Conservation (phyloP, 2,113 vertebrate genomes). For the Corydoras maculifer region DNA sequence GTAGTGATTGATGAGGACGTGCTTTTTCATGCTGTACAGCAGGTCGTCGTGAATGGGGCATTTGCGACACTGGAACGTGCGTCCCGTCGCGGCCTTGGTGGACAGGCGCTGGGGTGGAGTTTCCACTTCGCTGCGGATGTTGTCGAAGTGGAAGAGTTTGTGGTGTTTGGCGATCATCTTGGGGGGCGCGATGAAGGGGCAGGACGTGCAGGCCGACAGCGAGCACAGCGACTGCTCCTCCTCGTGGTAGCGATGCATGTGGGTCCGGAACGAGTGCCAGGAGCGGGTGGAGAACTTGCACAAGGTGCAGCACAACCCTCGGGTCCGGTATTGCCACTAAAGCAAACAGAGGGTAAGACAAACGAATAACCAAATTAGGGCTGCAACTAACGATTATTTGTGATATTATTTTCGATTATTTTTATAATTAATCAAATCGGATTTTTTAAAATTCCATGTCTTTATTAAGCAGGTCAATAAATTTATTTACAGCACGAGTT, state of each 20-base stretch:
- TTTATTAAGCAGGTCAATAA: too few relatives aligned
- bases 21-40: slow-evolving; percentile 64
- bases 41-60: slow-evolving; percentile 56
- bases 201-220: slow-evolving; percentile 54
- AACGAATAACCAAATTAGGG: too few relatives aligned
- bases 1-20: slow-evolving; percentile 65
- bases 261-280: slow-evolving; percentile 60
- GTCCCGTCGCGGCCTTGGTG: slow-evolving; percentile 37
- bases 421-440: too few relatives aligned
- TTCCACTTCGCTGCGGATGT: background rate
- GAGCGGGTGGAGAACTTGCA: slow-evolving; percentile 63
- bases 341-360: background rate
- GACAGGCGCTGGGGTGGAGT: background rate
- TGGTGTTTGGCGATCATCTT: slow-evolving; percentile 59
- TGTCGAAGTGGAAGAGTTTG: slow-evolving; percentile 55
- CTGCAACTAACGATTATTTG: too few relatives aligned
- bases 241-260: slow-evolving; percentile 58
- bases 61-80: slow-evolving; percentile 59
- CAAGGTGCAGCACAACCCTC: slow-evolving; percentile 58
- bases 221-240: slow-evolving; percentile 52
- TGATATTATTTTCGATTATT: too few relatives aligned
- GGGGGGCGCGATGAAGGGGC: slow-evolving; percentile 57
- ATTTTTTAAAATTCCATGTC: too few relatives aligned
- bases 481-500: too few relatives aligned
- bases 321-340: slow-evolving; percentile 66